Percentiles rank a stretch among this genome's conserved stretches.
phyloP scores from a whole-genome alignment of 2,797 vertebrate species.

The Diceros bicornis region DNA sequence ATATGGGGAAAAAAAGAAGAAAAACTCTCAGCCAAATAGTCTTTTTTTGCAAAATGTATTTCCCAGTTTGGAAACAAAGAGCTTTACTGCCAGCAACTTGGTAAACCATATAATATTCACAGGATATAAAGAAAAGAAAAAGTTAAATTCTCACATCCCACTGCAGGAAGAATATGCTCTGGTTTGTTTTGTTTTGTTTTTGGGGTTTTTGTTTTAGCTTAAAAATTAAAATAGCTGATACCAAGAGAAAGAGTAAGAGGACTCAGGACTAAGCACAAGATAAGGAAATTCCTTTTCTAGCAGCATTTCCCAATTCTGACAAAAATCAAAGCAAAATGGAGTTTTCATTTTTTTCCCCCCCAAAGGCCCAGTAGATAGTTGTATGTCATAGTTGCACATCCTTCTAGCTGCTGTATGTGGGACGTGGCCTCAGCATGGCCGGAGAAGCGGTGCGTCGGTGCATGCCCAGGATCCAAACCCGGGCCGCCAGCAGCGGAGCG shows the following conservation, averaged over 20 bases:
- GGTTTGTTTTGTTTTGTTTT: not conserved
- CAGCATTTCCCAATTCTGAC: not conserved
- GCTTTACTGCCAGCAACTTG: not conserved
- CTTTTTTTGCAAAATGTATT: slow-evolving; percentile 58
- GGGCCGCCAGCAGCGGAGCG: no score
- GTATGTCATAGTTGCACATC: no score
- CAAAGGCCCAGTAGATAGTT: no score
- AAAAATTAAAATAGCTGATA: slow-evolving; percentile 44
- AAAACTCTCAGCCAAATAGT: slow-evolving; percentile 67
- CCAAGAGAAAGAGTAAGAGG: not conserved
- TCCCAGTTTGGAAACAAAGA: slow-evolving; percentile 77
- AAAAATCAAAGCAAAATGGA: slow-evolving; percentile 48
- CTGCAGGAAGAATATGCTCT: not conserved
- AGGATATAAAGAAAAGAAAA: slow-evolving; percentile 31
- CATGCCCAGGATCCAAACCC: no score
- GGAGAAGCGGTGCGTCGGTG: no score
- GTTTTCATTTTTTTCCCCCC: no score
- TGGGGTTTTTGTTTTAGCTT: not conserved
- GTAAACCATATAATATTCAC: slow-evolving; percentile 16
- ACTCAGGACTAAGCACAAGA: not conserved
- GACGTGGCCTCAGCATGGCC: no score
- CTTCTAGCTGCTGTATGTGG: no score
- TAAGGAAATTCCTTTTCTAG: slow-evolving; percentile 17
- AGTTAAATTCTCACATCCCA: not conserved
- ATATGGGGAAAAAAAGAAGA: not conserved